A percentile compares a stretch with the other conserved stretches of the same genome.
phyloP scores from a whole-genome alignment of 35 echinoderm and acorn worm genomes.

The Holothuria glaberrima region DNA sequence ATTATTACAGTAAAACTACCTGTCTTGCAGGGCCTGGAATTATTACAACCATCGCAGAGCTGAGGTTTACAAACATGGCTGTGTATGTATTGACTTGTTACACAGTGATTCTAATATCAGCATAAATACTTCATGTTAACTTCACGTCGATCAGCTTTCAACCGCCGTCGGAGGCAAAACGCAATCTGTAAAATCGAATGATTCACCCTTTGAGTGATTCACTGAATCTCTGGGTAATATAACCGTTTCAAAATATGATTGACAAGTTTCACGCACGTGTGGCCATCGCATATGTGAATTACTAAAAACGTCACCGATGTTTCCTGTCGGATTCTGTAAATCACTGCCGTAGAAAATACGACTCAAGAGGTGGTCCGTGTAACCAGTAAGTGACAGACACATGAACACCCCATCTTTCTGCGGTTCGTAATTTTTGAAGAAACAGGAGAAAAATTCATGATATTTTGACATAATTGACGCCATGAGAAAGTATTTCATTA shows the following conservation, averaged over 20 bases:
- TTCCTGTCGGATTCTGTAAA: not conserved
- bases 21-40: too few relatives aligned
- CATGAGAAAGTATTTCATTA: not conserved
- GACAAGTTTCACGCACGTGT: conserved; percentile 53
- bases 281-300: conserved; percentile 37
- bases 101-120: too few relatives aligned
- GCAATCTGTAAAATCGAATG: not conserved
- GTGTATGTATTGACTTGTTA: too few relatives aligned
- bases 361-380: conserved; percentile 29
- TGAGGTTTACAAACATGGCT: too few relatives aligned
- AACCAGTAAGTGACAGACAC: conserved; percentile 8
- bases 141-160: too few relatives aligned
- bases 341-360: not conserved
- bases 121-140: too few relatives aligned
- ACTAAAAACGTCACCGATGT: conserved; percentile 6
- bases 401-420: not conserved
- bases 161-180: too few relatives aligned
- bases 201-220: not conserved
- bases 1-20: too few relatives aligned
- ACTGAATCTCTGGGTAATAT: conserved; percentile 34
- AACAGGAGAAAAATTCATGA: too few relatives aligned
- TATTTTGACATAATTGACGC: too few relatives aligned
- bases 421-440: not conserved
- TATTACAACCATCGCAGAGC: too few relatives aligned
- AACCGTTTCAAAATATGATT: conserved; percentile 22